Base-by-base conservation (phyloP, 2,888 invertebrate species). In the Polymixis lichenea region DNA sequence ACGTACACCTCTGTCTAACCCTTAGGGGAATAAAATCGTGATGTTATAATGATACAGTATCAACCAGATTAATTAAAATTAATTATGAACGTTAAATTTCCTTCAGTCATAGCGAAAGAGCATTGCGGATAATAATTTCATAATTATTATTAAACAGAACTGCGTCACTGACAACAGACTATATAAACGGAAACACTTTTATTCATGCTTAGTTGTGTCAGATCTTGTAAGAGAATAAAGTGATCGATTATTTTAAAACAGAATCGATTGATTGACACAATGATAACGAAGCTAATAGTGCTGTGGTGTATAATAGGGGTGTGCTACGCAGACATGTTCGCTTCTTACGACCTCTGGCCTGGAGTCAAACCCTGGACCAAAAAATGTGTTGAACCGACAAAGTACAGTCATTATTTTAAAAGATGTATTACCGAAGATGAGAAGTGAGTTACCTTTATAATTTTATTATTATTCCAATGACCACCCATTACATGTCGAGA, bases 371-470 rank as follows among this genome's bases (percentile, higher is more conserved):
- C 0, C 1, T 77, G 78, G 78, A 53, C 43, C 0, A 51, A 51
- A 1, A 6, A 25, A 0, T 76, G 76, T 53, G 0, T 0, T 0
- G 13, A 0, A 22, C 0, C 17, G 0, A 5, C 0, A 0, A 7
- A 25, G 1, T 76, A 66, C 32, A 77, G 32, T 46, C 2, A 3
- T 17, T 51, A 25, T 8, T 77, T 22, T 8, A 25, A 0, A 51
- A 76, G 4, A 76, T 76, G 76, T 60, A 53, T 76, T 22, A 1
- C 58, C 3, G 2, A 0, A 0, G 1, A 22, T 19, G 17, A 17
- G 1, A 0, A 15, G 76, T 76, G 53, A 76, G 76, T 76, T 72
- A 28, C 1, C 17, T 32, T 32, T 60, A 11, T 25, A 5, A 22
- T 38, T 3, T 38, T 38, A 38, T 70, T 15, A 38, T 43, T 25